These are phyloP conservation scores for Fopius arisanus DNA, from an alignment of 1,140 invertebrate species.

Conservation along the genomic window DNA sequence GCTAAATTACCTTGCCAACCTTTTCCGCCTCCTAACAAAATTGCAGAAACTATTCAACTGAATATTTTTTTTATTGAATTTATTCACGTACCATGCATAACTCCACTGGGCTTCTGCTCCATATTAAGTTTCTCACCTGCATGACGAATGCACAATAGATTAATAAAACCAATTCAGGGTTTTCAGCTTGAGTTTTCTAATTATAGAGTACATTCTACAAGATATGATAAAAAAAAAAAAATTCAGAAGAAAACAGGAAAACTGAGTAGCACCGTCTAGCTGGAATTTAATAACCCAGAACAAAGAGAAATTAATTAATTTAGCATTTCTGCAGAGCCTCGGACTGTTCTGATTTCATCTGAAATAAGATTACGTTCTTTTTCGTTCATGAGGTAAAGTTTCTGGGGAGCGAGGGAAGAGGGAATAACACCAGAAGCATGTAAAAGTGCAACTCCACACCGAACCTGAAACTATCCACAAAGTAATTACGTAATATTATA, in stretches of 20 bases:
- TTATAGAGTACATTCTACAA: conserved; percentile 1
- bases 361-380: conserved; percentile 6
- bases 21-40: too few species aligned
- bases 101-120: conserved; percentile 48
- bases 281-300: neutral
- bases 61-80: too few species aligned
- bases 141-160: conserved; percentile 36
- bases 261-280: neutral
- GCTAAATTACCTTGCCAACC: too few species aligned
- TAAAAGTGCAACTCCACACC: neutral
- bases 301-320: neutral
- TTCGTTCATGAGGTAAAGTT: neutral
- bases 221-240: neutral
- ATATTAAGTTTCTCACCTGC: conserved; percentile 58
- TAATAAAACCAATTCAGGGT: conserved; percentile 18
- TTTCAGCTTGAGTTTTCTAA: neutral
- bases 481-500: conserved; percentile 6
- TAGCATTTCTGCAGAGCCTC: neutral
- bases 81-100: conserved; percentile 43
- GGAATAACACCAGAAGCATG: neutral
- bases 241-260: neutral
- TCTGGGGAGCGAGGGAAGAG: too few species aligned
- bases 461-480: neutral
- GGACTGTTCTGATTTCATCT: neutral
- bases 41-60: too few species aligned